Evolutionary conservation across 2,888 invertebrate genomes (phyloP).

Genomic region (Melanophora roralis): DNA sequence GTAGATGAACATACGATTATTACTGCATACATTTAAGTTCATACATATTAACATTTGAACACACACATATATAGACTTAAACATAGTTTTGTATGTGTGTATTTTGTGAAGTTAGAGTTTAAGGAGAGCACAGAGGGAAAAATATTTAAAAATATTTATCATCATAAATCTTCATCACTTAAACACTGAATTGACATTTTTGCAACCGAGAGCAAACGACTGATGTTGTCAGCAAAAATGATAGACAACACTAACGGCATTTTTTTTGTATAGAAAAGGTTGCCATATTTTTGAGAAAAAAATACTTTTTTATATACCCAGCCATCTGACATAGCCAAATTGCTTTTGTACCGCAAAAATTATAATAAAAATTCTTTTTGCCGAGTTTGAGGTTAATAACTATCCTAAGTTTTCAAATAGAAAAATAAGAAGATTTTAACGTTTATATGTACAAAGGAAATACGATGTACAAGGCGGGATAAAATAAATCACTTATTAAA

Average conservation of each 20-base stretch:
- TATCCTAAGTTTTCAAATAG: too few relatives aligned
- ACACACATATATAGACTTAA: not conserved
- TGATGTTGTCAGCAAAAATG: conserved; percentile 62
- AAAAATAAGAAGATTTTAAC: too few relatives aligned
- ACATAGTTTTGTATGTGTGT: not conserved
- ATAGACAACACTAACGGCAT: conserved; percentile 55
- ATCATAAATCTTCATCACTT: conserved; percentile 66
- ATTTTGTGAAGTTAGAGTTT: not conserved
- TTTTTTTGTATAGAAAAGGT: conserved; percentile 1
- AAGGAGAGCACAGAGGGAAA: not conserved
- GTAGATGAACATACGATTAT: conserved; percentile 7
- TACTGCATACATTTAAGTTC: not conserved
- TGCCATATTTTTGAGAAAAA: conserved; percentile 1
- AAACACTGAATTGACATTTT: conserved; percentile 64
- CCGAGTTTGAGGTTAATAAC: too few relatives aligned
- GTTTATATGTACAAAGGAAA: too few relatives aligned
- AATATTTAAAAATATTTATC: conserved; percentile 59
- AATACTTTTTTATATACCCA: too few relatives aligned
- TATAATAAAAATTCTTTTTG: too few relatives aligned
- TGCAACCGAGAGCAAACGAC: conserved; percentile 60
- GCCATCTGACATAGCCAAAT: too few relatives aligned
- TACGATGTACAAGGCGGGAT: too few relatives aligned
- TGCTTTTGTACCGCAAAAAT: too few relatives aligned
- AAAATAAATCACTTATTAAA: too few relatives aligned
- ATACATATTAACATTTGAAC: not conserved